Conservation (phyloP, 1,140 invertebrate genomes). For the Drosophila parabipectinata region DNA sequence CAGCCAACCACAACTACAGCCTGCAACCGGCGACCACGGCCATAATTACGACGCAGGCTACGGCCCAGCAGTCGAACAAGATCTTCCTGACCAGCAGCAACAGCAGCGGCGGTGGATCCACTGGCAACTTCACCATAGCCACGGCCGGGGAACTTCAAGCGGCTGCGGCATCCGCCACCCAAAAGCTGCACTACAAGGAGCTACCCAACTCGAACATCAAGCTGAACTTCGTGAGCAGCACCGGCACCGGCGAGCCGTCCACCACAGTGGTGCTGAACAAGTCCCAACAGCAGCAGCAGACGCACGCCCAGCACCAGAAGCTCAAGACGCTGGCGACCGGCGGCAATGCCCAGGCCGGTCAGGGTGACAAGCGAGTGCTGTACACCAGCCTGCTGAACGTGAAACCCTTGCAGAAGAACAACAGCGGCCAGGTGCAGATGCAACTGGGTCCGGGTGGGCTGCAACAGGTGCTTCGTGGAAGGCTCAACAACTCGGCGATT, state of each 20-base stretch:
- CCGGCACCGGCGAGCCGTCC: slow-evolving; percentile 34
- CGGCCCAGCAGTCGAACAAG: slow-evolving; percentile 72
- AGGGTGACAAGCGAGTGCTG: slow-evolving; percentile 72
- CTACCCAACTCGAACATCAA: slow-evolving; percentile 77
- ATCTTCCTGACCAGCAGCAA: slow-evolving; percentile 79
- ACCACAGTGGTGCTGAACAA: slow-evolving; percentile 75
- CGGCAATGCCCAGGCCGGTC: slow-evolving; percentile 34
- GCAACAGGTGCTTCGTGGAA: slow-evolving; percentile 71
- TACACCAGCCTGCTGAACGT: slow-evolving; percentile 80
- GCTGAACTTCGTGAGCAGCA: slow-evolving; percentile 74
- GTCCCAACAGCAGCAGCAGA: slow-evolving; percentile 63
- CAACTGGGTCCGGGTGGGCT: slow-evolving; percentile 69
- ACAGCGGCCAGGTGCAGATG: slow-evolving; percentile 81
- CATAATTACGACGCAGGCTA: slow-evolving; percentile 72
- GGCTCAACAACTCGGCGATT: slow-evolving; percentile 75
- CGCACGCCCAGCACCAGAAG: slow-evolving; percentile 72
- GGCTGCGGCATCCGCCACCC: slow-evolving; percentile 49
- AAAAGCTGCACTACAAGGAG: slow-evolving; percentile 77
- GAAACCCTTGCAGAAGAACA: slow-evolving; percentile 80
- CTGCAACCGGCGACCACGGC: slow-evolving; percentile 74
- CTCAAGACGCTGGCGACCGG: slow-evolving; percentile 56
- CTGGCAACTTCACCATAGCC: slow-evolving; percentile 76
- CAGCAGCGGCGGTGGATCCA: slow-evolving; percentile 50
- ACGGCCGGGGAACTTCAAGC: slow-evolving; percentile 70
- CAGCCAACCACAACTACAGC: slow-evolving; percentile 82